A percentile compares a stretch with the other conserved stretches of the same genome.
phyloP scores from a whole-genome alignment of 2,797 vertebrate species.

The Cyclopterus lumpus region DNA sequence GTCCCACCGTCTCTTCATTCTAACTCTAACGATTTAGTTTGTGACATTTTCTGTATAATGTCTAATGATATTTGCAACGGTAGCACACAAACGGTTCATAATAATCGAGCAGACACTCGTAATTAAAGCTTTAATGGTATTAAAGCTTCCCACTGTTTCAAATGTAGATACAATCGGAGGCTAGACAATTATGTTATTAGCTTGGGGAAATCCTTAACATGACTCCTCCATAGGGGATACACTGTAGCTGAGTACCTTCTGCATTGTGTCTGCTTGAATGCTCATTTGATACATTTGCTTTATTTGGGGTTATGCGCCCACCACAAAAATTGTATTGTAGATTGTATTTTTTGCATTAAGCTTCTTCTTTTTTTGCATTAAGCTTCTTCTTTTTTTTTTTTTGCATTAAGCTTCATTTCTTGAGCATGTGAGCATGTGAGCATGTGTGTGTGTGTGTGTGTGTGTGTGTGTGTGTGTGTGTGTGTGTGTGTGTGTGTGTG shows the following conservation, averaged over 20 bases:
- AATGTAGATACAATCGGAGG: slow-evolving; percentile 15
- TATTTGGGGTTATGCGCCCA: slow-evolving; percentile 7
- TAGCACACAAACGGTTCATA: background rate
- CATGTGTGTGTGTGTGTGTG: background rate
- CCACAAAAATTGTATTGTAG: slow-evolving; percentile 34
- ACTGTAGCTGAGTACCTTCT: slow-evolving; percentile 8
- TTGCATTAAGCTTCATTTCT: slow-evolving; percentile 24
- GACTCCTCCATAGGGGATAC: slow-evolving; percentile 22
- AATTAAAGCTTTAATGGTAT: slow-evolving; percentile 22
- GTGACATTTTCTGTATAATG: no score
- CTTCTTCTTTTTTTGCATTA: slow-evolving; percentile 52
- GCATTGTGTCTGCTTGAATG: slow-evolving; percentile 31
- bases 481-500: background rate
- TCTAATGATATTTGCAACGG: no score
- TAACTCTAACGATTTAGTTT: no score
- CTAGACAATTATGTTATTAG: slow-evolving; percentile 8
- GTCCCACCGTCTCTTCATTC: background rate
- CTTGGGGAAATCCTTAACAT: background rate
- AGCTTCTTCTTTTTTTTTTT: slow-evolving; percentile 10
- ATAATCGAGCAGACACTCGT: background rate
- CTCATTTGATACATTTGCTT: slow-evolving; percentile 20
- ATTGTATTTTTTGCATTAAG: slow-evolving; percentile 21
- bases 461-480: background rate
- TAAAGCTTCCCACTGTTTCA: background rate
- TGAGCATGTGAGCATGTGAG: background rate